A percentile compares a stretch with the other conserved stretches of the same genome.
Conservation (phyloP, 2,797 vertebrate genomes). For the Leucoraja ocellata region DNA sequence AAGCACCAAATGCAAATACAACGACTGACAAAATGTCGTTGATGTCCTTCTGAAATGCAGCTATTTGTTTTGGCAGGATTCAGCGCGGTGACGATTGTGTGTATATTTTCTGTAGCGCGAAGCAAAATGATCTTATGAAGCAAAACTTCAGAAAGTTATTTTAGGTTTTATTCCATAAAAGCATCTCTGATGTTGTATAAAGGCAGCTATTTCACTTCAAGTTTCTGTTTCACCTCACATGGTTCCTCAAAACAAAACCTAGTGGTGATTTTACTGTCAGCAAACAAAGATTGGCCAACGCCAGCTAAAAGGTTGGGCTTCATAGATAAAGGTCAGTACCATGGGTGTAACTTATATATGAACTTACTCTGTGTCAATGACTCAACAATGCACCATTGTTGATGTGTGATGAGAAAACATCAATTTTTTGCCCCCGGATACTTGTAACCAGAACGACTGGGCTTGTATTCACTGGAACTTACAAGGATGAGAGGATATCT, state of each 20-base stretch:
- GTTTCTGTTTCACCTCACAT: neutral
- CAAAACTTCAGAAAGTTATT: neutral
- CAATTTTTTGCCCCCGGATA: slow-evolving; percentile 51
- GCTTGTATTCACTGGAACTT: no score
- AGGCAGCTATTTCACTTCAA: neutral
- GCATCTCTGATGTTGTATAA: neutral
- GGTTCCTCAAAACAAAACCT: neutral
- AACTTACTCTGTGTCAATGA: slow-evolving; percentile 57
- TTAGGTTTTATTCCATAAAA: neutral
- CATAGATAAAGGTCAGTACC: slow-evolving; percentile 51
- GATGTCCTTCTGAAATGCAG: slow-evolving; percentile 53
- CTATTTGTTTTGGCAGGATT: slow-evolving; percentile 64
- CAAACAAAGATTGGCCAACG: neutral
- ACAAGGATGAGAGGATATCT: no score
- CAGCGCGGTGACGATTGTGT: slow-evolving; percentile 38
- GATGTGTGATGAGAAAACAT: slow-evolving; percentile 60
- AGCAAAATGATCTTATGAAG: neutral
- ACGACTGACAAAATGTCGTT: slow-evolving; percentile 55
- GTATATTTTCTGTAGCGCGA: neutral
- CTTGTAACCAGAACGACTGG: slow-evolving; percentile 24
- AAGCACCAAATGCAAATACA: slow-evolving; percentile 66
- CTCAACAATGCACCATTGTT: slow-evolving; percentile 74
- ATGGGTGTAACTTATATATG: slow-evolving; percentile 43
- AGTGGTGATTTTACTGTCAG: neutral
- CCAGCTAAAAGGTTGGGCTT: slow-evolving; percentile 45